Conservation (phyloP, 2,888 invertebrate species). For the Noctua comes region DNA sequence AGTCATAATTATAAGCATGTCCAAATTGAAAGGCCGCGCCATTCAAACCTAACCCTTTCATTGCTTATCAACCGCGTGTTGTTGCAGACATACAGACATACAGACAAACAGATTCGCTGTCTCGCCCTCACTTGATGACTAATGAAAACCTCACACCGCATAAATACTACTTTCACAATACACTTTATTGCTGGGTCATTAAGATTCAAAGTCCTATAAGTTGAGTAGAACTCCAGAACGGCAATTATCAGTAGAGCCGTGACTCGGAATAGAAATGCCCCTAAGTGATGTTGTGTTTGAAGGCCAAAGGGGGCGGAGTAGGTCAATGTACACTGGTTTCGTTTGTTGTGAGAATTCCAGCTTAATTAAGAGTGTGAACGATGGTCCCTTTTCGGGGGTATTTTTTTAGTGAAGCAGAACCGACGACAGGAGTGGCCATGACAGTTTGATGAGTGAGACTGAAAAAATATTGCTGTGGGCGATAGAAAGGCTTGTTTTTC, state of each 20-base stretch:
- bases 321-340: slow-evolving; percentile 78
- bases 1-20: slow-evolving; percentile 52
- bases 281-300: slow-evolving; percentile 54
- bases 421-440: slow-evolving; percentile 73
- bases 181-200: slow-evolving; percentile 59
- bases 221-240: slow-evolving; percentile 17
- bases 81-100: slow-evolving; percentile 85
- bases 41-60: slow-evolving; percentile 77
- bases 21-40: slow-evolving; percentile 77
- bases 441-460: slow-evolving; percentile 74
- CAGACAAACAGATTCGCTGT: slow-evolving; percentile 84
- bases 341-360: slow-evolving; percentile 80
- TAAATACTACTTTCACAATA: slow-evolving; percentile 22
- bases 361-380: slow-evolving; percentile 88
- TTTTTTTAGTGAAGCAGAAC: slow-evolving; percentile 77
- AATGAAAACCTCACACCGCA: slow-evolving; percentile 77
- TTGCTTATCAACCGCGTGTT: slow-evolving; percentile 84
- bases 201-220: slow-evolving; percentile 64
- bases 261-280: slow-evolving; percentile 68
- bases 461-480: slow-evolving; percentile 66
- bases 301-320: slow-evolving; percentile 48
- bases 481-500: slow-evolving; percentile 62
- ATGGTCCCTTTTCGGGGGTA: slow-evolving; percentile 79
- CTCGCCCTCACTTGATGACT: slow-evolving; percentile 80
- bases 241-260: slow-evolving; percentile 77